Conservation (phyloP, 2,113 vertebrate genomes). For the Mesocricetus auratus region DNA sequence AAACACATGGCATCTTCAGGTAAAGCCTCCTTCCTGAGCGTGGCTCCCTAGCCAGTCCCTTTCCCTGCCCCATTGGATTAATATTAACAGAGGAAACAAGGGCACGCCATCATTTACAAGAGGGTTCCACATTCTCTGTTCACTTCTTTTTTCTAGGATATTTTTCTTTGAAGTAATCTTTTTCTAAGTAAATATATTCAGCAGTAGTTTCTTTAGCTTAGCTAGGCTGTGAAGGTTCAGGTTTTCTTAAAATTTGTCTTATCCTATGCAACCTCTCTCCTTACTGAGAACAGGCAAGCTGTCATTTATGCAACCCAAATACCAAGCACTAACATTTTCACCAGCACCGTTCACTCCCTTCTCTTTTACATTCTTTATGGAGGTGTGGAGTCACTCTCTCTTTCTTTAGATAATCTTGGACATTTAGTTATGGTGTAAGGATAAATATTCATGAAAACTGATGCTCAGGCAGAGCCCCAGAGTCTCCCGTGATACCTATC, state of each 20-base stretch:
- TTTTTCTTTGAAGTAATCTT: background rate
- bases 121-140: background rate
- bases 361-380: background rate
- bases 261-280: background rate
- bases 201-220: background rate
- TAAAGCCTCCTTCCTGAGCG: background rate
- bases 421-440: background rate
- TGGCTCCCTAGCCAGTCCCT: no score
- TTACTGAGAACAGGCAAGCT: background rate
- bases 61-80: background rate
- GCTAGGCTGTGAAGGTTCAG: background rate
- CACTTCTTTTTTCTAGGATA: background rate
- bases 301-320: background rate
- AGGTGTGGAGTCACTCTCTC: background rate
- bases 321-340: background rate
- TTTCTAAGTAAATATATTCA: constrained; percentile 10
- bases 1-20: background rate
- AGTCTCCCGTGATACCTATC: background rate
- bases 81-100: background rate
- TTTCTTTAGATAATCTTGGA: background rate
- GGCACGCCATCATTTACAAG: background rate
- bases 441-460: background rate
- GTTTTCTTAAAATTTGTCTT: background rate
- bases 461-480: background rate
- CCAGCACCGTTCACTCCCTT: background rate